Conservation (phyloP, 2,113 vertebrate genomes). For the Bubo bubo region DNA sequence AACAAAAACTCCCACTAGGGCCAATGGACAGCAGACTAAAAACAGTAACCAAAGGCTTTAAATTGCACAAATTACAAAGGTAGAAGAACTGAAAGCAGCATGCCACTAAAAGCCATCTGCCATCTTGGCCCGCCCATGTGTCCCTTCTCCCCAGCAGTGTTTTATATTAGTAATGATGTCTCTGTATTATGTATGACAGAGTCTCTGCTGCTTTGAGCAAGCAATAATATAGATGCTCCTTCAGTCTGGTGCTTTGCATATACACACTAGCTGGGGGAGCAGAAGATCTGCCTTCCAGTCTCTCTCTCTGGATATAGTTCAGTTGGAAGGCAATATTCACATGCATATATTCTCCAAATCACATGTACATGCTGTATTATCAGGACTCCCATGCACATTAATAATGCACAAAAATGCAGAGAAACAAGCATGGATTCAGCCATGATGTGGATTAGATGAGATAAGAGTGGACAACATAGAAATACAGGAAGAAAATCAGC, state of each 20-base stretch:
- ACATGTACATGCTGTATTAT: slow-evolving; percentile 1
- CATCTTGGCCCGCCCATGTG: slow-evolving; percentile 72
- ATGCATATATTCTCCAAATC: slow-evolving; percentile 22
- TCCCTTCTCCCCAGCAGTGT: slow-evolving; percentile 66
- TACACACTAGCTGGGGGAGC: neutral
- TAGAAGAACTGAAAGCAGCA: slow-evolving; percentile 69
- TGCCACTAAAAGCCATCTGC: slow-evolving; percentile 75
- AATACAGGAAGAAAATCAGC: neutral
- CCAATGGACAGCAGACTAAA: slow-evolving; percentile 70
- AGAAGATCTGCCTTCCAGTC: slow-evolving; percentile 20
- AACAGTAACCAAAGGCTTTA: slow-evolving; percentile 74
- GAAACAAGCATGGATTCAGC: neutral
- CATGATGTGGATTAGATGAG: neutral
- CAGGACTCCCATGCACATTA: neutral
- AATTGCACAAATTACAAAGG: slow-evolving; percentile 68
- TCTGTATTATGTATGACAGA: slow-evolving; percentile 49
- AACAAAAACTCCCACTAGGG: slow-evolving; percentile 66
- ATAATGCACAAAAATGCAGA: slow-evolving; percentile 12
- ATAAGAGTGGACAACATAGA: neutral
- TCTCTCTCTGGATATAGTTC: slow-evolving; percentile 8
- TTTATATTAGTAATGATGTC: slow-evolving; percentile 71
- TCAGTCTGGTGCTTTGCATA: slow-evolving; percentile 32
- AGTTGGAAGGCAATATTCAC: slow-evolving; percentile 12
- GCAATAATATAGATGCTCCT: slow-evolving; percentile 40
- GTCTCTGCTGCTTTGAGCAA: slow-evolving; percentile 39